phyloP scores from a whole-genome alignment of 2,113 vertebrate genomes.

The Nestor notabilis region DNA sequence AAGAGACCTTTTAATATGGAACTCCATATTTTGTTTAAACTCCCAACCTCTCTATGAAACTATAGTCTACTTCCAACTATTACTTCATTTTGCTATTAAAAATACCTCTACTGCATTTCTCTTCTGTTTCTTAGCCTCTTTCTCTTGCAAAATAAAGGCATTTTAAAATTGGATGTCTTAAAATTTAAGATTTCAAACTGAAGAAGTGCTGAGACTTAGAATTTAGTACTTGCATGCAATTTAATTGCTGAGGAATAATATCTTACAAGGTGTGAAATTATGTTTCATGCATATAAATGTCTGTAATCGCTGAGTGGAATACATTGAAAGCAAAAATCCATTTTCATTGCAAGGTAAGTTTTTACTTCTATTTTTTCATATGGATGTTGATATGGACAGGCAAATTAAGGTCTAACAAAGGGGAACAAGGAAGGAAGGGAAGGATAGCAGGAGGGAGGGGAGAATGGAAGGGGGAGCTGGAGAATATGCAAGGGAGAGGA shows the following conservation, averaged over 20 bases:
- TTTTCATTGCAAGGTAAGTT: background rate
- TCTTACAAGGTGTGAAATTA: background rate
- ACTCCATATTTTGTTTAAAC: background rate
- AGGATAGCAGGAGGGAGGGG: background rate
- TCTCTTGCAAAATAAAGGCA: background rate
- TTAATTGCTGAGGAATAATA: background rate
- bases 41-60: background rate
- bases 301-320: background rate
- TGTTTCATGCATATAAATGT: background rate
- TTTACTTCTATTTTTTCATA: background rate
- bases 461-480: background rate
- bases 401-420: background rate
- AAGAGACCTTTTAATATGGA: background rate
- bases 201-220: background rate
- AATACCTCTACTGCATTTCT: background rate
- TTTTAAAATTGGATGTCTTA: background rate
- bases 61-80: background rate
- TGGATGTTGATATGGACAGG: background rate
- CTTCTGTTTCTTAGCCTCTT: background rate
- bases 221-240: background rate
- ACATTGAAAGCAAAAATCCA: background rate
- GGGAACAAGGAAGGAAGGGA: background rate
- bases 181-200: background rate
- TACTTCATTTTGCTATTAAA: background rate
- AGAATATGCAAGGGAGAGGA: background rate